phyloP scores from a whole-genome alignment of 2,888 invertebrate species.

The Carterocephalus palaemon region DNA sequence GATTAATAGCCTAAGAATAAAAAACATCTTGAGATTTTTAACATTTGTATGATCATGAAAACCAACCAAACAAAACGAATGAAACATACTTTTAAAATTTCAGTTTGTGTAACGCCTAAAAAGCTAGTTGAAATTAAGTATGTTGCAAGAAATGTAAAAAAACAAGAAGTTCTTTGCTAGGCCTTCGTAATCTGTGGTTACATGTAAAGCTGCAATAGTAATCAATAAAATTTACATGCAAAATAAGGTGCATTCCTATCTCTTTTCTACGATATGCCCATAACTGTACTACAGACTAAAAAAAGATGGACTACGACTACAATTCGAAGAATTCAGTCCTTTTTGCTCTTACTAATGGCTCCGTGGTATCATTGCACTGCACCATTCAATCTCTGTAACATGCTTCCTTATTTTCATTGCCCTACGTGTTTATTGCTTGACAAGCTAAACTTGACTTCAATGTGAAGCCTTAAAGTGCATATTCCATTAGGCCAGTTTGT shows the following conservation, averaged over 20 bases:
- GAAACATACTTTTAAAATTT: too few relatives aligned
- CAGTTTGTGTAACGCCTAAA: too few relatives aligned
- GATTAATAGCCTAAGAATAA: too few relatives aligned
- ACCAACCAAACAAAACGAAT: too few relatives aligned
- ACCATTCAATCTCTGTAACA: slow-evolving; percentile 70
- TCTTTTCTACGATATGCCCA: slow-evolving; percentile 21
- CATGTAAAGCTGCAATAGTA: not conserved
- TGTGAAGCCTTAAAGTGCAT: slow-evolving; percentile 23
- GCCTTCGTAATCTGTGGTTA: too few relatives aligned
- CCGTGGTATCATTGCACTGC: slow-evolving; percentile 60
- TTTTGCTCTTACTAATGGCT: slow-evolving; percentile 63
- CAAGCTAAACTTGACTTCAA: slow-evolving; percentile 33
- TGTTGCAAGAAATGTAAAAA: too few relatives aligned
- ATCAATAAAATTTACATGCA: slow-evolving; percentile 12
- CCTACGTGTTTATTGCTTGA: slow-evolving; percentile 26
- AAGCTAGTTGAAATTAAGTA: too few relatives aligned
- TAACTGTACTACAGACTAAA: slow-evolving; percentile 21
- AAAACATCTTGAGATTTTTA: too few relatives aligned
- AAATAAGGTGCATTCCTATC: slow-evolving; percentile 19
- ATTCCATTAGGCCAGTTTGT: slow-evolving; percentile 30
- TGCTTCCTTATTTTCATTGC: slow-evolving; percentile 35
- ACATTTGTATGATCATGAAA: too few relatives aligned
- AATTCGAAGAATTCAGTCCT: slow-evolving; percentile 59
- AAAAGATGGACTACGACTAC: slow-evolving; percentile 29
- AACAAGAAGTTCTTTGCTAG: too few relatives aligned